Evolutionary conservation across 2,888 invertebrate species (phyloP).

Genomic region (Tenthredo notha): DNA sequence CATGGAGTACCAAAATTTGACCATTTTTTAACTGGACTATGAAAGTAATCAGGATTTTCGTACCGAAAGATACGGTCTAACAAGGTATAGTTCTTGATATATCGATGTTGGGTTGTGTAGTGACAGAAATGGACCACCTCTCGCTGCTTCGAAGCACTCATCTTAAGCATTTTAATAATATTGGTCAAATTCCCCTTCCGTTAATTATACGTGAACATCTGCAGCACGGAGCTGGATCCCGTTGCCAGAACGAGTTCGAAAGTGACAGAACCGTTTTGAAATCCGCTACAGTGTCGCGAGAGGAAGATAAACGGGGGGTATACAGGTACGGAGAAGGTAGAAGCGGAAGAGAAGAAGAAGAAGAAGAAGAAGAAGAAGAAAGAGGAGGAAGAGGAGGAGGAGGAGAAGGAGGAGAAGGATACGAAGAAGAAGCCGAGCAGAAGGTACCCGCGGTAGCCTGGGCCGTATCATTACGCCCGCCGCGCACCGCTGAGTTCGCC

Average conservation of each 20-base stretch:
- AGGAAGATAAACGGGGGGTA: neutral
- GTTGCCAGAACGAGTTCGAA: neutral
- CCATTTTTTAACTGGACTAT: neutral
- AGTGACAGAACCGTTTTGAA: conserved; percentile 21
- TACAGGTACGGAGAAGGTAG: neutral
- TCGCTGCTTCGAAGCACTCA: neutral
- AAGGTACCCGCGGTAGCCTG: conserved; percentile 44
- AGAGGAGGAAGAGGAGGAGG: neutral
- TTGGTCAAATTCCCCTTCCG: neutral
- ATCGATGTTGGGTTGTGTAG: neutral
- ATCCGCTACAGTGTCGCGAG: neutral
- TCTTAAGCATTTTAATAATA: neutral
- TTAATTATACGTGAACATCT: neutral
- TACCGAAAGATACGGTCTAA: neutral
- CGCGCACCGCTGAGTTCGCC: conserved; percentile 46
- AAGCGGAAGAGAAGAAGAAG: neutral
- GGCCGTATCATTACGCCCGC: conserved; percentile 46
- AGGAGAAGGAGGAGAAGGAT: neutral
- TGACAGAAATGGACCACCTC: neutral
- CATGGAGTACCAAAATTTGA: neutral
- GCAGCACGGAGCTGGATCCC: neutral
- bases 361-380: neutral
- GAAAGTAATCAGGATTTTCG: neutral
- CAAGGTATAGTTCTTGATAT: neutral
- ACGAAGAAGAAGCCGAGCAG: neutral